Conservation (phyloP, 2,888 invertebrate species). For the Amphipoea lucens region DNA sequence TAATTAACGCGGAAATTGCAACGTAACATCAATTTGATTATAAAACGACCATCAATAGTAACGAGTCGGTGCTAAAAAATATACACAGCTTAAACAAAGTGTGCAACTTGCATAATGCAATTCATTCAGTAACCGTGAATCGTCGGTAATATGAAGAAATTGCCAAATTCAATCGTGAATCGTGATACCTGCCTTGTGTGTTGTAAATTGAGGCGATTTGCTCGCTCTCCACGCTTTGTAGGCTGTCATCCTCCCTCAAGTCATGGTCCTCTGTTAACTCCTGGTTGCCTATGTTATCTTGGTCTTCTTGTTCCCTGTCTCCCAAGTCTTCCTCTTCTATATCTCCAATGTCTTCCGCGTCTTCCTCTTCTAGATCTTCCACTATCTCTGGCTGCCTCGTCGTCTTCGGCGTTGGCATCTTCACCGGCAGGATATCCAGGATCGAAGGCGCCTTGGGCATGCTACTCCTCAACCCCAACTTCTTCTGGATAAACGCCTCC, state of each 20-base stretch:
- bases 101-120: constrained; percentile 33
- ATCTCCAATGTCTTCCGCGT: constrained; percentile 47
- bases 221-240: constrained; percentile 93
- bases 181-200: constrained; percentile 83
- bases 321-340: constrained; percentile 62
- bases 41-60: constrained; percentile 4
- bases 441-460: constrained; percentile 90
- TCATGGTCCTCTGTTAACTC: constrained; percentile 44
- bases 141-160: not conserved
- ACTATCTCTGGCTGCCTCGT: constrained; percentile 51
- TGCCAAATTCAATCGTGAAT: constrained; percentile 21
- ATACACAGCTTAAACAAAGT: not conserved
- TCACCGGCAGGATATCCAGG: constrained; percentile 91
- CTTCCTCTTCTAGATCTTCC: constrained; percentile 64
- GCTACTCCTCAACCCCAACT: constrained; percentile 90
- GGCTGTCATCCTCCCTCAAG: constrained; percentile 80
- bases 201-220: constrained; percentile 91
- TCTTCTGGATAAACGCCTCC: constrained; percentile 93
- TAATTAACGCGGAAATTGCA: not conserved
- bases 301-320: constrained; percentile 48
- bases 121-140: constrained; percentile 38
- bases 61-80: constrained; percentile 16
- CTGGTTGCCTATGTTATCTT: constrained; percentile 57
- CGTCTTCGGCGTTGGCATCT: constrained; percentile 69
- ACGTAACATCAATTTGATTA: constrained; percentile 1